These are phyloP conservation scores for Limnothrissa miodon DNA, from an alignment of 2,113 vertebrate species.

Conservation along the genomic window DNA sequence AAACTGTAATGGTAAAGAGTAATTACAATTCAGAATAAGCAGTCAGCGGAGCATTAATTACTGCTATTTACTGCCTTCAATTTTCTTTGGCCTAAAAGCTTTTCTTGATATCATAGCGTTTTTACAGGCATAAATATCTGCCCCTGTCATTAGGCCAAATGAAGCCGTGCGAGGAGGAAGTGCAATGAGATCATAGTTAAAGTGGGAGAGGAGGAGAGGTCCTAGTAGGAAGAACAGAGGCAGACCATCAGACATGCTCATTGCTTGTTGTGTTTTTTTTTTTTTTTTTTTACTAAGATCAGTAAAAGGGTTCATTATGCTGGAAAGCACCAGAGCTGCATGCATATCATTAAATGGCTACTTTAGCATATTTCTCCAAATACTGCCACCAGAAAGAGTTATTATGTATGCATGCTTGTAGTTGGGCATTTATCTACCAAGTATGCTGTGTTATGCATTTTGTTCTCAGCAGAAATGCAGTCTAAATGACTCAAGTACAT, in stretches of 20 bases:
- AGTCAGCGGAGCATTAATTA: background rate
- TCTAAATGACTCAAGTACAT: background rate
- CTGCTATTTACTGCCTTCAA: background rate
- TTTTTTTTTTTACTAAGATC: background rate
- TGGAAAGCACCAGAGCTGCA: background rate
- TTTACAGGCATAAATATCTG: background rate
- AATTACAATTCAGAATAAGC: background rate
- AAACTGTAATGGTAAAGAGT: background rate
- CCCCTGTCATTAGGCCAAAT: background rate
- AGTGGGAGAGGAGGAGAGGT: background rate
- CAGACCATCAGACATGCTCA: background rate
- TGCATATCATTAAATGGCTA: background rate
- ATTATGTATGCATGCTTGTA: background rate
- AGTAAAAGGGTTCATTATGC: background rate
- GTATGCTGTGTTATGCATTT: background rate
- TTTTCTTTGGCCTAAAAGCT: conserved; percentile 12
- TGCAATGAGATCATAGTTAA: background rate
- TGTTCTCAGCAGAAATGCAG: background rate
- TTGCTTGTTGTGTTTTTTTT: too few relatives aligned
- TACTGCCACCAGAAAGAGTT: background rate
- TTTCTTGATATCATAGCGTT: conserved; percentile 4
- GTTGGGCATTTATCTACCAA: background rate
- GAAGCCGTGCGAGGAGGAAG: background rate
- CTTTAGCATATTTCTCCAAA: background rate
- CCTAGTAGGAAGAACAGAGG: background rate